A percentile compares a stretch with the other conserved stretches of the same genome.
phyloP scores from a whole-genome alignment of 2,888 invertebrate genomes.

The Lithophane leautieri region DNA sequence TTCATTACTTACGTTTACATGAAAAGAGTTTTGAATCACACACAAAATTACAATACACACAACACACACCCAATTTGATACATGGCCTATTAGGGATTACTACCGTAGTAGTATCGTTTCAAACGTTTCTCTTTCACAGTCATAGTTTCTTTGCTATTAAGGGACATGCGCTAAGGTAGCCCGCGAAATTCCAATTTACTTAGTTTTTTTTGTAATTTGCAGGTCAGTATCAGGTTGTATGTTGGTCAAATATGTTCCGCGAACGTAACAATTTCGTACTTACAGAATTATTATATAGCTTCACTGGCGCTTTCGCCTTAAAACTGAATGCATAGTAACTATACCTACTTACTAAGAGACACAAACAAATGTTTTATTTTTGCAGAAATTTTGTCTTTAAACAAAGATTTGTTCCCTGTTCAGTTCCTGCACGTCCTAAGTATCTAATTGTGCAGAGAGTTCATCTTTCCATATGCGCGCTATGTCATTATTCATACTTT shows the following conservation, averaged over 20 bases:
- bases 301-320: not conserved
- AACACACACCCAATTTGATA: not conserved
- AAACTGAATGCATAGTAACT: not conserved
- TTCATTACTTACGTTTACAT: not conserved
- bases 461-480: conserved; percentile 2
- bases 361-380: not conserved
- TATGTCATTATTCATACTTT: conserved; percentile 37
- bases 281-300: not conserved
- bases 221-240: not conserved
- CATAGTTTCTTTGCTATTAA: not conserved
- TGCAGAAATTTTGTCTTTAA: not conserved
- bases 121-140: not conserved
- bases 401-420: not conserved
- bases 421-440: not conserved
- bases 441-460: not conserved
- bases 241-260: not conserved
- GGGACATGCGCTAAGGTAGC: not conserved
- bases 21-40: not conserved
- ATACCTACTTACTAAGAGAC: not conserved
- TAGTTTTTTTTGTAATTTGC: not conserved
- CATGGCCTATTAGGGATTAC: not conserved
- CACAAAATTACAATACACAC: not conserved
- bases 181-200: not conserved
- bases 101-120: not conserved
- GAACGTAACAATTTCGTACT: not conserved